These are phyloP conservation scores for Anas platyrhynchos DNA, from an alignment of 2,113 vertebrate genomes.

Conservation along the genomic window DNA sequence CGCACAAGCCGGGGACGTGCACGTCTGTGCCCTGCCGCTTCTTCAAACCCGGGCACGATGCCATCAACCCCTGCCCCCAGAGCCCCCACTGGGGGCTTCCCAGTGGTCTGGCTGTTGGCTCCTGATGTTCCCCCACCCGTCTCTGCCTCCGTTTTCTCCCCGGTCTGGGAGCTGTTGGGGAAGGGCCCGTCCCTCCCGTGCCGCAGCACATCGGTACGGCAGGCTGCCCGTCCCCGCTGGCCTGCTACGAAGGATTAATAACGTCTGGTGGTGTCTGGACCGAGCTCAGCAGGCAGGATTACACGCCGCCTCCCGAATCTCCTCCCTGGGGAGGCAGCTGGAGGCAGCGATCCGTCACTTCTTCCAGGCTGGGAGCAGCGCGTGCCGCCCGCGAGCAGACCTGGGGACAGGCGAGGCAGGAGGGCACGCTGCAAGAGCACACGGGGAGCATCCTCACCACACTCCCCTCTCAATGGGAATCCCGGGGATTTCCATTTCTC, in stretches of 20 bases:
- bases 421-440: neutral
- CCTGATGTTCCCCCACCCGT: fast-evolving
- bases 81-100: neutral
- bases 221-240: neutral
- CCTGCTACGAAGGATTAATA: neutral
- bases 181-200: neutral
- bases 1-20: neutral
- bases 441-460: fast-evolving
- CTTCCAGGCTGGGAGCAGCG: neutral
- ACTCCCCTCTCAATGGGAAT: neutral
- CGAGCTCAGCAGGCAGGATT: constrained; percentile 21
- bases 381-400: neutral
- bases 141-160: neutral
- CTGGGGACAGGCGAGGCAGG: fast-evolving
- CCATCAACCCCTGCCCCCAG: neutral
- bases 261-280: neutral
- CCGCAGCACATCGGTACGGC: neutral
- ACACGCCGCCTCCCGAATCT: neutral
- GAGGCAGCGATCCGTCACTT: neutral
- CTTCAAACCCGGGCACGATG: fast-evolving
- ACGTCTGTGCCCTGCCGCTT: neutral
- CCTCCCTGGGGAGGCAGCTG: neutral
- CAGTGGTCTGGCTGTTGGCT: neutral
- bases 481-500: neutral
- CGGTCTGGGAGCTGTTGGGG: neutral